Conservation (phyloP, 2,888 invertebrate genomes). For the Eupithecia exiguata region DNA sequence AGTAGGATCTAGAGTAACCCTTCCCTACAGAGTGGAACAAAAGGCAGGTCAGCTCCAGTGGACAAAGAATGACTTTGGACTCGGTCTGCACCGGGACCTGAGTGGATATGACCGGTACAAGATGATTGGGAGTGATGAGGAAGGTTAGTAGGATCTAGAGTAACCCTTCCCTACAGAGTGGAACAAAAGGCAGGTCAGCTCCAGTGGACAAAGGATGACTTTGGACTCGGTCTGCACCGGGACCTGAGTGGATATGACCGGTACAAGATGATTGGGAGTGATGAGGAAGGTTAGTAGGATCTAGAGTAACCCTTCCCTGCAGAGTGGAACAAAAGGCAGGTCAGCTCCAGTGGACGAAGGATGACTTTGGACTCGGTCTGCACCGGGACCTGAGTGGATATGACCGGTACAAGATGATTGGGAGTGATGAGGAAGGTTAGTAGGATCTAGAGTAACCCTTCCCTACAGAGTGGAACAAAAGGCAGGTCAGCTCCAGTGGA, state of each 20-base stretch:
- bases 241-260: conserved; percentile 96
- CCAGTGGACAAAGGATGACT: conserved; percentile 99
- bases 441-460: conserved; percentile 92
- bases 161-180: conserved; percentile 95
- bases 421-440: conserved; percentile 95
- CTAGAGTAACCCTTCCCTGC: conserved; percentile 94
- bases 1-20: conserved; percentile 93
- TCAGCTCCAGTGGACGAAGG: conserved; percentile 97
- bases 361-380: conserved; percentile 97
- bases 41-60: conserved; percentile 96
- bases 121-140: conserved; percentile 98
- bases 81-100: conserved; percentile 95
- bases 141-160: conserved; percentile 95
- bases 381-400: conserved; percentile 95
- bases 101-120: conserved; percentile 96
- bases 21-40: conserved; percentile 95
- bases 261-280: conserved; percentile 98
- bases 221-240: conserved; percentile 95
- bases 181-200: conserved; percentile 94
- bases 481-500: conserved; percentile 97
- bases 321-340: conserved; percentile 94
- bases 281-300: conserved; percentile 97
- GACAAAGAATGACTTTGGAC: conserved; percentile 98
- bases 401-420: conserved; percentile 97
- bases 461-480: conserved; percentile 96